These are phyloP conservation scores for Lutraria rhynchaena DNA, from an alignment of 1,140 invertebrate species.

Conservation along the genomic window DNA sequence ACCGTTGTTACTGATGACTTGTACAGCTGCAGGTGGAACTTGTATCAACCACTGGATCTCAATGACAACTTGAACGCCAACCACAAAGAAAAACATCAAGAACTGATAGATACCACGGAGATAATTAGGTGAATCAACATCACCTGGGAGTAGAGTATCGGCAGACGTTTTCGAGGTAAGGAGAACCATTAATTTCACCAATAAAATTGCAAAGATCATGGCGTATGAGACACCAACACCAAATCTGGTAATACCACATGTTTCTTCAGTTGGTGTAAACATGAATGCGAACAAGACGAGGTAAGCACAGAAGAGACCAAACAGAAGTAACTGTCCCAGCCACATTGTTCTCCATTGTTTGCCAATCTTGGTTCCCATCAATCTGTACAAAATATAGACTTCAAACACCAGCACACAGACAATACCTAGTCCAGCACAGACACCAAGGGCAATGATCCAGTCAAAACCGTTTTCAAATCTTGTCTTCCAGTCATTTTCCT, in stretches of 20 bases:
- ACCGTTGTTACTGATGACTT: constrained; percentile 69
- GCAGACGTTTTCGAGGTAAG: constrained; percentile 87
- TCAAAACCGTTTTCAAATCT: constrained; percentile 84
- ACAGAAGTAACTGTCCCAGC: constrained; percentile 93
- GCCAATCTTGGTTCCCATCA: constrained; percentile 90
- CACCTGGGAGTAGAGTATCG: constrained; percentile 69
- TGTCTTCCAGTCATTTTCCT: constrained; percentile 60
- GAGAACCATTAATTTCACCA: constrained; percentile 97
- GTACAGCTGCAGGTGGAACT: constrained; percentile 74
- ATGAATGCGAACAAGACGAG: constrained; percentile 91
- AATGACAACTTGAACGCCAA: constrained; percentile 89
- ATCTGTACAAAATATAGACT: constrained; percentile 94
- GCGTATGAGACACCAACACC: constrained; percentile 93
- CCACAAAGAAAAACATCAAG: constrained; percentile 91
- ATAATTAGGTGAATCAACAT: constrained; percentile 92
- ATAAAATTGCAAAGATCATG: constrained; percentile 94
- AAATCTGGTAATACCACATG: constrained; percentile 92
- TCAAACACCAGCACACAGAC: constrained; percentile 92
- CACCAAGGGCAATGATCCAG: constrained; percentile 93
- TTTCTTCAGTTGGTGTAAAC: constrained; percentile 88
- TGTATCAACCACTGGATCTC: constrained; percentile 89
- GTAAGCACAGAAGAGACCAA: constrained; percentile 93
- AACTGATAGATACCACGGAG: constrained; percentile 95
- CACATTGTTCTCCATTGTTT: constrained; percentile 89
- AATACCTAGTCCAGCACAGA: constrained; percentile 90